Evolutionary conservation across 2,113 vertebrate genomes (phyloP).

Genomic region (Salminus brasiliensis): DNA sequence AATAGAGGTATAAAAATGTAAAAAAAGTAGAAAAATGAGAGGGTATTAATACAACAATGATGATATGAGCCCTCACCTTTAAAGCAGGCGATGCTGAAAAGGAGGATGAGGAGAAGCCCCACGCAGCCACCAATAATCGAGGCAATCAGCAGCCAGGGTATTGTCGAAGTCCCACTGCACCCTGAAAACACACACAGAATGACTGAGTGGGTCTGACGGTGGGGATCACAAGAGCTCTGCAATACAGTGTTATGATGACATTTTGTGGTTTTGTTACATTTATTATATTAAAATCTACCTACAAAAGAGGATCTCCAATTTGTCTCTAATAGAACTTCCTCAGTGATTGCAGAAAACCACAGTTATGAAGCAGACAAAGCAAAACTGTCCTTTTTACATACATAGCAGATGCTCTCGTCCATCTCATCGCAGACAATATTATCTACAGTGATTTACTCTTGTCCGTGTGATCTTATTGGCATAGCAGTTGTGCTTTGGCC

Average conservation of each 20-base stretch:
- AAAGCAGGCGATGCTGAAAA: neutral
- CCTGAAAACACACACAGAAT: neutral
- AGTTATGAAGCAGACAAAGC: neutral
- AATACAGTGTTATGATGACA: neutral
- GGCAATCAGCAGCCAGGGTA: neutral
- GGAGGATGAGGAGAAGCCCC: slow-evolving; percentile 16
- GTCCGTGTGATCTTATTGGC: neutral
- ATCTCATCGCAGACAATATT: neutral
- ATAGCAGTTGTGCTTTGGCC: neutral
- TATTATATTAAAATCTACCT: too few relatives aligned
- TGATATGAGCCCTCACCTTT: slow-evolving; percentile 34
- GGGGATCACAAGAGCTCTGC: neutral
- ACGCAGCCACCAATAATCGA: neutral
- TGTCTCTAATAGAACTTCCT: too few relatives aligned
- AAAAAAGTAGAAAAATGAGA: too few relatives aligned
- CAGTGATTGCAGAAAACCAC: too few relatives aligned
- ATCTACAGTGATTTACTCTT: neutral
- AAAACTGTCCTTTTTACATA: neutral
- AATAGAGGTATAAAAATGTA: too few relatives aligned
- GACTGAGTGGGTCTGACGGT: neutral
- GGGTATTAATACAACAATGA: too few relatives aligned
- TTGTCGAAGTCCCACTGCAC: too few relatives aligned
- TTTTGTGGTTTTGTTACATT: too few relatives aligned
- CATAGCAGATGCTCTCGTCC: neutral
- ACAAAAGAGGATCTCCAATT: too few relatives aligned